Base-by-base conservation (phyloP, 2,113 vertebrate species). In the Albula glossodonta region DNA sequence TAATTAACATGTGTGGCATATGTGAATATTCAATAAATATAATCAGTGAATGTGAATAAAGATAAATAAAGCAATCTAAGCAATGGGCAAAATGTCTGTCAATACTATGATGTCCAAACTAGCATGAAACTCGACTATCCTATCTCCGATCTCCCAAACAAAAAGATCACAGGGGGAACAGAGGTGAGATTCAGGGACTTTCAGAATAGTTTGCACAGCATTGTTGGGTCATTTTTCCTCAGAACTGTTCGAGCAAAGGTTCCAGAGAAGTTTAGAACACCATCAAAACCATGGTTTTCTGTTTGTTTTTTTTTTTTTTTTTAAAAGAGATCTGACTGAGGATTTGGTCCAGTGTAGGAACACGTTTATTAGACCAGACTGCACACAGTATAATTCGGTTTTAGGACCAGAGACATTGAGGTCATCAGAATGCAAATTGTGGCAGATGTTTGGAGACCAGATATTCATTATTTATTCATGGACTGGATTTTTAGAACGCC, bases 221-320 rank as follows among this genome's bases (percentile, higher is more conserved):
- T 89, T 89, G 90, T 90, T 92, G 84, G 90, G 87, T 88, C 85
- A 93, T 88, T 91, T 56, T 93, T 91, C 92, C 89, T 91, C 91
- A 94, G 91, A 94, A 92, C 88, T 93, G 91, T 89, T 90, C 80
- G 83, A 91, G 87, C 87, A 90, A 92, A 91, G 90, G 86, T 91
- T 89, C 77, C 81, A 66, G 52, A n/a, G 81, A 82, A 63, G 88
- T 66, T 80, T 80, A 81, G 78, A 63, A 85, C 78, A 80, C 19
- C 51, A 79, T 79, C 84, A 80, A 51, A 83, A 74, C 49, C 74
- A 41, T 41, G 31, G 31, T 41, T 41, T 41, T 41, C 31, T 41
- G 31, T 41, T 41, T 41, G 52, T 79, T 31, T 60, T 11, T 22
- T 22, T 78, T 22, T 79, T 79, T 80, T 85, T 15, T 63, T 60